Percentiles rank a stretch among this genome's conserved stretches.
phyloP scores from a whole-genome alignment of 1,140 invertebrate species.

The Nomia melanderi region DNA sequence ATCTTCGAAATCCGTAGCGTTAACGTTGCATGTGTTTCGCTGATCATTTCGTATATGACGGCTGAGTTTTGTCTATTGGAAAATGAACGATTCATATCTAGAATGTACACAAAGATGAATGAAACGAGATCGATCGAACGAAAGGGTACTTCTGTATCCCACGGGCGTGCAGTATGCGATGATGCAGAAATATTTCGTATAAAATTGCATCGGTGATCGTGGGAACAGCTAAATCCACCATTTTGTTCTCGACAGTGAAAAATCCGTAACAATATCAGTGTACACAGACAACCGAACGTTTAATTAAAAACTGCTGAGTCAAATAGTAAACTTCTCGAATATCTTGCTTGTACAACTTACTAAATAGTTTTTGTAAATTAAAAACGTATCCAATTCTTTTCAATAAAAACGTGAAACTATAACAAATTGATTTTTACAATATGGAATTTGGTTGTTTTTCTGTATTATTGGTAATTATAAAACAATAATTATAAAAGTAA shows the following conservation, averaged over 20 bases:
- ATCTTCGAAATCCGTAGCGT: neutral
- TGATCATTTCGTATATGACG: constrained; percentile 6
- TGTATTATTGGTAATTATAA: no score
- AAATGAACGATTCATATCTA: constrained; percentile 47
- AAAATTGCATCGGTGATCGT: constrained; percentile 26
- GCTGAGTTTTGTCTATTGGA: constrained; percentile 37
- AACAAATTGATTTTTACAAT: neutral
- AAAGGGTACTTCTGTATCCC: constrained; percentile 46
- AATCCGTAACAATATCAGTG: no score
- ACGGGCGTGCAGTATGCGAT: constrained; percentile 43
- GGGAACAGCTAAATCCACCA: neutral
- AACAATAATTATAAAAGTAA: no score
- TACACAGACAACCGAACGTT: no score
- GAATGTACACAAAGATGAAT: constrained; percentile 36
- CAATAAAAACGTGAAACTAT: neutral
- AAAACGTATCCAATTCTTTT: neutral
- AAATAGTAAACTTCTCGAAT: no score
- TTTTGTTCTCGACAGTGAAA: neutral
- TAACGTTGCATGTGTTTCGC: constrained; percentile 10
- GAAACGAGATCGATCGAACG: constrained; percentile 41
- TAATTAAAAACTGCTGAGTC: no score
- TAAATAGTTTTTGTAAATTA: no score
- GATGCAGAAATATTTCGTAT: constrained; percentile 34
- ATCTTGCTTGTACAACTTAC: no score
- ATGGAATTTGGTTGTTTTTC: no score